A percentile compares a stretch with the other conserved stretches of the same genome.
Conservation (phyloP, 2,888 invertebrate genomes). For the Eucera pruinosa region DNA sequence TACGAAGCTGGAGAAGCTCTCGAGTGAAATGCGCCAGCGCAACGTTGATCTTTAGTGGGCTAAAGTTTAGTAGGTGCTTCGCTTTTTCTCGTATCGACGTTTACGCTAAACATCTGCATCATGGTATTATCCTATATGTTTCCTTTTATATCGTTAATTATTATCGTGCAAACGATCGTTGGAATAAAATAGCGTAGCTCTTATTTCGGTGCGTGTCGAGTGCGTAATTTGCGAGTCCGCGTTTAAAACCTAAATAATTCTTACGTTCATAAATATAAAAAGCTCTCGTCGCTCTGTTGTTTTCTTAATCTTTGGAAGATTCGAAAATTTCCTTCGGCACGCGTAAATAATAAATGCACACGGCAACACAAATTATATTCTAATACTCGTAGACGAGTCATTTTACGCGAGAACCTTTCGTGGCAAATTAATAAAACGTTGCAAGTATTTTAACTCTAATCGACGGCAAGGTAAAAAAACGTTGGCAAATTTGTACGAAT, state of each 20-base stretch:
- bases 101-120: conserved; percentile 17
- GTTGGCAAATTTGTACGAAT: too few species aligned
- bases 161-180: conserved; percentile 21
- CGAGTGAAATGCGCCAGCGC: too few species aligned
- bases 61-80: conserved; percentile 27
- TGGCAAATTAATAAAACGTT: too few species aligned
- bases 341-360: conserved; percentile 14
- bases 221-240: not conserved
- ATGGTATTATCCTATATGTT: conserved; percentile 15
- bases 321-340: too few species aligned
- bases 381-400: conserved; percentile 1
- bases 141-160: conserved; percentile 30
- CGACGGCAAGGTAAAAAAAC: too few species aligned
- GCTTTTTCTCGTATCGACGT: conserved; percentile 17
- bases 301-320: not conserved
- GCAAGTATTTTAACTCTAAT: too few species aligned
- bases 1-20: too few species aligned
- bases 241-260: conserved; percentile 19
- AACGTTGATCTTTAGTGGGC: too few species aligned
- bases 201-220: not conserved
- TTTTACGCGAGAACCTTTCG: too few species aligned
- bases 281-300: not conserved
- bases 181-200: conserved; percentile 21
- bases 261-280: conserved; percentile 33
- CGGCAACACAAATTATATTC: not conserved